Percentiles rank a stretch among this genome's conserved stretches.
Evolutionary conservation across 2,797 vertebrate species (phyloP).

Genomic region (Enteromius treurensis): DNA sequence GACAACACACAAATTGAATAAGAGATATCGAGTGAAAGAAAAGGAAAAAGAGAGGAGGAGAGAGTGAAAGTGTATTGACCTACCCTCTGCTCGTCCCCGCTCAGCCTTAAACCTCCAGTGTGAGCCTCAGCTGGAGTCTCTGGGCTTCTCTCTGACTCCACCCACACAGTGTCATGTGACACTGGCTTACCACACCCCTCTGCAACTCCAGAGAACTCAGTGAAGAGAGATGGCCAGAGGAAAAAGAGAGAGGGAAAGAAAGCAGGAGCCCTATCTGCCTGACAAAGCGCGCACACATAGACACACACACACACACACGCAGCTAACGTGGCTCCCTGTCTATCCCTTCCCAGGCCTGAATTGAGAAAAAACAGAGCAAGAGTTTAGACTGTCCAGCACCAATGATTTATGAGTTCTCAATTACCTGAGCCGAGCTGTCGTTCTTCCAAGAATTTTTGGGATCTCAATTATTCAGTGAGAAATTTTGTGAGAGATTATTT

Average conservation of each 20-base stretch:
- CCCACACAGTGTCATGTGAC: slow-evolving; percentile 73
- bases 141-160: slow-evolving; percentile 68
- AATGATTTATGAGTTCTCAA: slow-evolving; percentile 40
- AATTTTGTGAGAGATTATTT: not conserved
- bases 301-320: not conserved
- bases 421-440: slow-evolving; percentile 29
- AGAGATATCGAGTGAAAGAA: slow-evolving; percentile 21
- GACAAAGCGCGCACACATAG: slow-evolving; percentile 21
- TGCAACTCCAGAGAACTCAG: slow-evolving; percentile 37
- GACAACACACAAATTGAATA: slow-evolving; percentile 1
- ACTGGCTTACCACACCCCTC: slow-evolving; percentile 52
- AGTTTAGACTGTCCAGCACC: slow-evolving; percentile 24
- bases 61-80: slow-evolving; percentile 51
- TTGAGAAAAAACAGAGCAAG: slow-evolving; percentile 34
- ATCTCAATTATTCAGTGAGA: slow-evolving; percentile 5
- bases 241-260: not conserved
- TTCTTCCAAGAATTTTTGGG: slow-evolving; percentile 11
- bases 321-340: slow-evolving; percentile 1
- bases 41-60: slow-evolving; percentile 36
- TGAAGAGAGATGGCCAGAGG: slow-evolving; percentile 18
- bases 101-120: slow-evolving; percentile 71
- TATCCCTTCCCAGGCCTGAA: not conserved
- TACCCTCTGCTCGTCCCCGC: slow-evolving; percentile 65
- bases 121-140: slow-evolving; percentile 76
- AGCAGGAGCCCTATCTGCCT: slow-evolving; percentile 12